Base-by-base conservation (phyloP, 2,113 vertebrate genomes). In the Acrocephalus kingi region DNA sequence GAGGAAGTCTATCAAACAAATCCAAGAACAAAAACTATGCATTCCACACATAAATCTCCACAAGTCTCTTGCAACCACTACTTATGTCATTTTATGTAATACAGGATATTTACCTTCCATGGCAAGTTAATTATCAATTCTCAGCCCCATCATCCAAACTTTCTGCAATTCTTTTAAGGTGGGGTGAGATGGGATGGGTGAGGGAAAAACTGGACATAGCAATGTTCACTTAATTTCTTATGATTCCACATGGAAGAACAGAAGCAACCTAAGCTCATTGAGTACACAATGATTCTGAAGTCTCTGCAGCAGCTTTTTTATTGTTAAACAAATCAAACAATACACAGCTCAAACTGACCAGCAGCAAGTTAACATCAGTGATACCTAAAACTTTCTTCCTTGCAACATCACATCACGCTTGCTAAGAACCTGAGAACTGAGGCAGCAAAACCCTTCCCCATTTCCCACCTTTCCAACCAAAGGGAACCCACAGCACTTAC, bases 401-500 rank as follows among this genome's bases (percentile, higher is more conserved):
- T 12, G 3, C 51, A 54, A 11, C 58, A 54, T 6, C 64, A 6
- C 3, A 27, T 6, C 39, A 15, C 0, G 4, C 33, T 39, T 9
- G 24, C 46, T 11, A 11, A 39, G 46, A 52, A 10, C 37, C 30
- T 0, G 35, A 33, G 12, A 46, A 31, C 24, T 0, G 9, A 51
- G 52, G 27, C 35, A 67, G 64, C 68, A 39, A 5, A 22, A 4
- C 1, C 0, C 1, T 5, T 49, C 55, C 91, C 76, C 66, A 19
- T 6, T 39, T 21, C 79, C 85, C 92, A 59, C 33, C 25, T 63
- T 21, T 37, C 7, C 10, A 21, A 88, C 69, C 59, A 41, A 86
- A 86, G 11, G 43, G 14, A 61, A 77, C n/a, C 43, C n/a, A 4
- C 7, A 30, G 18, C 86, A 98, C 99, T 99, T 98, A 99, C 99